Evolutionary conservation across 2,113 vertebrate species (phyloP).

Genomic region (Zosterops borbonicus): DNA sequence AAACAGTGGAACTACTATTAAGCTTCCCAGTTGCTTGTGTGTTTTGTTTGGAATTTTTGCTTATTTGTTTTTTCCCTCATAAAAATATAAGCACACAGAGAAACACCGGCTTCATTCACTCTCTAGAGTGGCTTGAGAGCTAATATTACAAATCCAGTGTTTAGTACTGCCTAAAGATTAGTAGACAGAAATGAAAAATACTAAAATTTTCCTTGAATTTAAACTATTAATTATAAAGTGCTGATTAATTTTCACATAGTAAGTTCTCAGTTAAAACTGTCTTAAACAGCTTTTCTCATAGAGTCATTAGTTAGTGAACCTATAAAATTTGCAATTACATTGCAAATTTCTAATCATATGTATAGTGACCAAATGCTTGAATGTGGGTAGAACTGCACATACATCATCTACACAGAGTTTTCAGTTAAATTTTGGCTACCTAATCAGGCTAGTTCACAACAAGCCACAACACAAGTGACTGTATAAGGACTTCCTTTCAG

Average conservation of each 20-base stretch:
- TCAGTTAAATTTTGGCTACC: neutral
- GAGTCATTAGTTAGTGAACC: neutral
- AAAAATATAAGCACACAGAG: neutral
- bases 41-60: neutral
- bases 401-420: neutral
- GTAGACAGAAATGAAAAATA: neutral
- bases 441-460: neutral
- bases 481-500: neutral
- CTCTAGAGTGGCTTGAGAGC: neutral
- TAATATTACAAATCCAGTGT: neutral
- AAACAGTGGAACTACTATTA: neutral
- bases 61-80: neutral
- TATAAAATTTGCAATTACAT: neutral
- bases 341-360: neutral
- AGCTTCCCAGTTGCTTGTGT: neutral
- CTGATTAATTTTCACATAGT: rapidly evolving
- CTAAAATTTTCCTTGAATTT: neutral
- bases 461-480: neutral
- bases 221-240: neutral
- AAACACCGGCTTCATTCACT: neutral
- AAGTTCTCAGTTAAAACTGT: neutral
- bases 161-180: neutral
- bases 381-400: neutral
- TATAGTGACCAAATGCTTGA: neutral
- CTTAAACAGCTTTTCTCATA: neutral